These are phyloP conservation scores for Coptotermes formosanus DNA, from an alignment of 1,140 invertebrate genomes.

Conservation along the genomic window DNA sequence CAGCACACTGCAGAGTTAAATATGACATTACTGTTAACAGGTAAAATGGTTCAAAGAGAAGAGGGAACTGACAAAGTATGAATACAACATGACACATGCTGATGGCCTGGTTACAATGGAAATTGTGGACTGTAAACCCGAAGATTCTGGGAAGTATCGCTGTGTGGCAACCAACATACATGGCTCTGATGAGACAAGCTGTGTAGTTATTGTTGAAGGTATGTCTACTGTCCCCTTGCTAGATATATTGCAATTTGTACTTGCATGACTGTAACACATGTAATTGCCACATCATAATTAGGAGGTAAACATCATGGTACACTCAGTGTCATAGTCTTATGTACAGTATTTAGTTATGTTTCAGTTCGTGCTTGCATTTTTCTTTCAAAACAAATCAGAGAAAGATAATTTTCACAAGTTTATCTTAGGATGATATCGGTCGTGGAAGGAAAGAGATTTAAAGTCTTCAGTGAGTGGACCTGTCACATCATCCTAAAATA, in stretches of 20 bases:
- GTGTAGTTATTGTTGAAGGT: conserved; percentile 97
- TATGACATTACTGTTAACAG: conserved; percentile 42
- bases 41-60: conserved; percentile 90
- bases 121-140: conserved; percentile 89
- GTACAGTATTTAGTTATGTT: too few relatives aligned
- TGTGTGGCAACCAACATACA: conserved; percentile 90
- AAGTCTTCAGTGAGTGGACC: too few relatives aligned
- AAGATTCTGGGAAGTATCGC: conserved; percentile 94
- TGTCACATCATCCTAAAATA: too few relatives aligned
- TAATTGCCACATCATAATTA: not conserved
- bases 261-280: not conserved
- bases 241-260: conserved; percentile 30
- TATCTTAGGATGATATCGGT: too few relatives aligned
- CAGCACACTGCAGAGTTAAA: too few relatives aligned
- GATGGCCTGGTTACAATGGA: conserved; percentile 96
- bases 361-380: too few relatives aligned
- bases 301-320: not conserved
- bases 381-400: too few relatives aligned
- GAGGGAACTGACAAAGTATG: conserved; percentile 83
- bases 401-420: too few relatives aligned
- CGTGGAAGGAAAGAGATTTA: too few relatives aligned
- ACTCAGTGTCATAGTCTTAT: too few relatives aligned
- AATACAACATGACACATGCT: conserved; percentile 83
- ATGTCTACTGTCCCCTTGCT: conserved; percentile 38
- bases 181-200: conserved; percentile 91